Percentiles rank a stretch among this genome's conserved stretches.
phyloP scores from a whole-genome alignment of 2,113 vertebrate genomes.

The Cepphus grylle region DNA sequence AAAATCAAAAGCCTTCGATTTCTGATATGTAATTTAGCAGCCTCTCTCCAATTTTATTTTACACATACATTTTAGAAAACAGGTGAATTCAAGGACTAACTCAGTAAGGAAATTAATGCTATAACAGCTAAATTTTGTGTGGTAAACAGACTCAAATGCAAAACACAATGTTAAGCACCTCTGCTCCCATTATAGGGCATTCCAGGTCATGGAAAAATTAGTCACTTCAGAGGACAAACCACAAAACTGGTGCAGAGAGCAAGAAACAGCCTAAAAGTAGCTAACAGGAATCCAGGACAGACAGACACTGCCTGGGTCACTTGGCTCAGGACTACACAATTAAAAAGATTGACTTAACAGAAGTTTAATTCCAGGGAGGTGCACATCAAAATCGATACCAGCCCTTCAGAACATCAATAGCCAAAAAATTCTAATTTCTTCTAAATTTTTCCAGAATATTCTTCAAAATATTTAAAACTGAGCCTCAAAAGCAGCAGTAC shows the following conservation, averaged over 20 bases:
- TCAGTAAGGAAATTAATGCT: background rate
- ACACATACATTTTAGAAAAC: background rate
- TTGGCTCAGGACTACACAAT: background rate
- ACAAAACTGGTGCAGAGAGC: background rate
- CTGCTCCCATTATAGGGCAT: background rate
- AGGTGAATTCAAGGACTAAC: background rate
- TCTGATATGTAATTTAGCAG: background rate
- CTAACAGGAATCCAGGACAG: background rate
- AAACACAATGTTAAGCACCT: background rate
- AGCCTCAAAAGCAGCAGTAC: background rate
- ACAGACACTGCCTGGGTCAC: background rate
- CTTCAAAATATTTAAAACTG: background rate
- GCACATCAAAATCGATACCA: background rate
- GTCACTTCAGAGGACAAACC: background rate
- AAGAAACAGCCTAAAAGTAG: background rate
- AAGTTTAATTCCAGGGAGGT: background rate
- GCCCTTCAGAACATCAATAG: background rate
- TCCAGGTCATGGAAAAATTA: background rate
- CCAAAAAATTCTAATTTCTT: background rate
- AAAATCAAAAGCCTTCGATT: background rate
- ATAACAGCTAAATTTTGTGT: background rate
- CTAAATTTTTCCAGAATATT: background rate
- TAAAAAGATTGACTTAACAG: background rate
- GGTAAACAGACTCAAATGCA: background rate
- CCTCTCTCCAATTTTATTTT: background rate